Percentiles rank a stretch among this genome's conserved stretches.
These are phyloP conservation scores for Platyscapa corneri DNA, from an alignment of 1,140 invertebrate species.

Conservation along the genomic window DNA sequence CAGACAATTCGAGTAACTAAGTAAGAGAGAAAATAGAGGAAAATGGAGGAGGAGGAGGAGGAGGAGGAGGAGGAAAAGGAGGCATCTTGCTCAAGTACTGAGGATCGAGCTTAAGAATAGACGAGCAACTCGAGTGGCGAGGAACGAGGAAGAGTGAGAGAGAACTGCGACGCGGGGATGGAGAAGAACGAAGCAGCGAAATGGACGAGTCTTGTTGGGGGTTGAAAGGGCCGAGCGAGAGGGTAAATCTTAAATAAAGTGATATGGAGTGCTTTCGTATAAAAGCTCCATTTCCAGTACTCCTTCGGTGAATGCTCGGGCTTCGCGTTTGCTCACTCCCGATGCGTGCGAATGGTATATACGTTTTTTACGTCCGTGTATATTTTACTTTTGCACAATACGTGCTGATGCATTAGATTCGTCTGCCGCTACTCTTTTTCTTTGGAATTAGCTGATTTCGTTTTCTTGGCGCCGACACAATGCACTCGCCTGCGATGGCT, in stretches of 20 bases:
- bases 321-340: conserved; percentile 34
- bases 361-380: conserved; percentile 43
- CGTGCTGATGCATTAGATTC: conserved; percentile 52
- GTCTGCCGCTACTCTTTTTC: conserved; percentile 45
- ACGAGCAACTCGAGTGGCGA: conserved; percentile 23
- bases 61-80: too few relatives aligned
- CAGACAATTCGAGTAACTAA: not conserved
- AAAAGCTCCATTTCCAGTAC: conserved; percentile 74
- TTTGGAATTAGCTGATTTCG: conserved; percentile 46
- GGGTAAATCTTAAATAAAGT: conserved; percentile 76
- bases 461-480: not conserved
- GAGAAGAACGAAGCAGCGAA: conserved; percentile 66
- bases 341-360: conserved; percentile 47
- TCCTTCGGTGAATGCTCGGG: conserved; percentile 60
- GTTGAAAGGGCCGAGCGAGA: conserved; percentile 74
- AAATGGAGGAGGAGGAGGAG: conserved; percentile 4
- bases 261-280: conserved; percentile 76
- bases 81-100: conserved; percentile 53
- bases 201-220: conserved; percentile 75
- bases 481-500: not conserved
- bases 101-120: conserved; percentile 29
- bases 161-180: conserved; percentile 47
- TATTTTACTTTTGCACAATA: conserved; percentile 52
- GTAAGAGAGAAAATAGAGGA: conserved; percentile 52
- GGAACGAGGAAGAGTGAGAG: conserved; percentile 29